Evolutionary conservation across 2,113 vertebrate genomes (phyloP).

Genomic region (Apteryx mantelli): DNA sequence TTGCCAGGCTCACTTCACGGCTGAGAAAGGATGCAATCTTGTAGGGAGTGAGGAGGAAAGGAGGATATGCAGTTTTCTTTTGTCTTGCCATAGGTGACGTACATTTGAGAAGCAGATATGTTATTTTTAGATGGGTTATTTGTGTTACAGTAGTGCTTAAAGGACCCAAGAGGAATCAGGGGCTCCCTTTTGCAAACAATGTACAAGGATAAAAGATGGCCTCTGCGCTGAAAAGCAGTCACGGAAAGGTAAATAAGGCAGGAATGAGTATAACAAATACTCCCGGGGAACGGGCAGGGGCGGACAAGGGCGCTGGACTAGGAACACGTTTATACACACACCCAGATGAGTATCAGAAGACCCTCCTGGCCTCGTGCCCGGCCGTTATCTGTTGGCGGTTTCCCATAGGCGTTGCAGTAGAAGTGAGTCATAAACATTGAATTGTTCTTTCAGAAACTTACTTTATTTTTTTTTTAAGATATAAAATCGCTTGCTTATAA

Average conservation of each 20-base stretch:
- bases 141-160: slow-evolving; percentile 15
- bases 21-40: slow-evolving; percentile 68
- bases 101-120: not conserved
- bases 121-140: slow-evolving; percentile 62
- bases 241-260: slow-evolving; percentile 60
- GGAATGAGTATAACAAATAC: slow-evolving; percentile 62
- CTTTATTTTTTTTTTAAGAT: not conserved
- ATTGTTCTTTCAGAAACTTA: not conserved
- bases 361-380: slow-evolving; percentile 38
- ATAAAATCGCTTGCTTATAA: not conserved
- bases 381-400: not conserved
- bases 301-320: slow-evolving; percentile 6
- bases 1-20: slow-evolving; percentile 44
- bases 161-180: not conserved
- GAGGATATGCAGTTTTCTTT: slow-evolving; percentile 54
- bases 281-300: slow-evolving; percentile 25
- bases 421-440: not conserved
- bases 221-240: slow-evolving; percentile 59
- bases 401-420: not conserved
- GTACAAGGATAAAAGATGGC: slow-evolving; percentile 31
- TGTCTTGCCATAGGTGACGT: slow-evolving; percentile 60
- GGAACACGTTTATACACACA: slow-evolving; percentile 41
- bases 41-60: not conserved
- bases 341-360: slow-evolving; percentile 62
- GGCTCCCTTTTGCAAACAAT: slow-evolving; percentile 58